Percentiles rank a stretch among this genome's conserved stretches.
Conservation (phyloP, 2,888 invertebrate genomes). For the Eupithecia abbreviata region DNA sequence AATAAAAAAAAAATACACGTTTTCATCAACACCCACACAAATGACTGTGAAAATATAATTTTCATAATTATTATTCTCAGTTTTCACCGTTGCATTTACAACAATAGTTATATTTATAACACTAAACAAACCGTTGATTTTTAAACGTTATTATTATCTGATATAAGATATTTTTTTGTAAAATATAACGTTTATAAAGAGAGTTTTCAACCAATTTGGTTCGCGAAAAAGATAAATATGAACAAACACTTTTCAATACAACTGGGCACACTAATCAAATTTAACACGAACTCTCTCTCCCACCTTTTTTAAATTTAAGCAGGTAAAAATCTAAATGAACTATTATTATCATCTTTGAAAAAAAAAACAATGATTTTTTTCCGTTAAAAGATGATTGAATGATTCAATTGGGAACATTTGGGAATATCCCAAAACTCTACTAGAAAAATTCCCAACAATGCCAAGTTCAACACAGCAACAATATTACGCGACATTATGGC, state of each 20-base stretch:
- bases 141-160: slow-evolving; percentile 17
- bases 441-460: not conserved
- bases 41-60: slow-evolving; percentile 38
- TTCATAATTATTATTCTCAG: slow-evolving; percentile 34
- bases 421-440: not conserved
- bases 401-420: not conserved
- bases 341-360: not conserved
- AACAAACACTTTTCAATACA: slow-evolving; percentile 18
- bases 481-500: not conserved
- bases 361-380: not conserved
- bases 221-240: slow-evolving; percentile 18
- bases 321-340: not conserved
- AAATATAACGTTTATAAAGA: slow-evolving; percentile 22
- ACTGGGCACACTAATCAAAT: slow-evolving; percentile 8
- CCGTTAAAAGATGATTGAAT: not conserved
- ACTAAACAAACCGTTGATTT: slow-evolving; percentile 29
- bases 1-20: not conserved
- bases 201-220: slow-evolving; percentile 23
- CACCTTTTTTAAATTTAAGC: not conserved
- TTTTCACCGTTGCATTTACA: slow-evolving; percentile 21
- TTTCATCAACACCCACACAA: slow-evolving; percentile 21
- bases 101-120: slow-evolving; percentile 29
- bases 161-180: slow-evolving; percentile 19
- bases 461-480: slow-evolving; percentile 11
- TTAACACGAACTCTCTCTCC: not conserved